Base-by-base conservation (phyloP, 2,888 invertebrate species). In the Halictus quadricinctus region DNA sequence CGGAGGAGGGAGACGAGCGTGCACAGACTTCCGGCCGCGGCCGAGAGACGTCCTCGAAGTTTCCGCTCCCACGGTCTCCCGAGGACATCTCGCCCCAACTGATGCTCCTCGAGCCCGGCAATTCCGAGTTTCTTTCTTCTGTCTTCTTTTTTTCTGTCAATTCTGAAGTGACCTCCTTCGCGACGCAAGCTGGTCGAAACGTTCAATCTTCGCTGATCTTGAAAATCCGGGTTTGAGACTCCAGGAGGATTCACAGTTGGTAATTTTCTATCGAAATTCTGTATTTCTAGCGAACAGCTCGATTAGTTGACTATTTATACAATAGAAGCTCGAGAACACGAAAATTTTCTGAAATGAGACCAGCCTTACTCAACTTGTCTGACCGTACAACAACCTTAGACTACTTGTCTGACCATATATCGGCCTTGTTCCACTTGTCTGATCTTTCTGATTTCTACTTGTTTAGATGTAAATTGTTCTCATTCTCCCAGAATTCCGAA, bases 1-100 rank as follows among this genome's bases (percentile, higher is more conserved):
- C 81, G 25, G 7, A 54, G 48, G 73, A 50, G 50, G 48, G 73
- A 50, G 50, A 29, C 70, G 13, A 64, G 81, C 76, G 82, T 77
- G 43, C 43, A 70, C 60, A 29, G 69, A 81, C 72, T 77, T 69
- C 73, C 29, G 48, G 48, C 29, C 29, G 64, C 64, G 64, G 69
- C 29, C 29, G 50, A 60, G 77, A 76, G 72, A 75, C 76, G 43
- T 69, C 69, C 48, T 25, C 81, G 18, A 81, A 83, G 82, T 83
- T 83, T 81, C 21, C 82, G 29, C 25, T 8, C 25, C 6, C 6
- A 13, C 18, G 36, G 76, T 81, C 83, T 69, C 83, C 54, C 76
- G 81, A 73, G 83, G 58, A 60, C 73, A 41, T 70, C 29, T 15
- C 58, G 78, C 54, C 21, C 10, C 58, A 72, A 43, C 64, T 15